Conservation (phyloP, 1,140 invertebrate species). For the Drosophila seguyi region DNA sequence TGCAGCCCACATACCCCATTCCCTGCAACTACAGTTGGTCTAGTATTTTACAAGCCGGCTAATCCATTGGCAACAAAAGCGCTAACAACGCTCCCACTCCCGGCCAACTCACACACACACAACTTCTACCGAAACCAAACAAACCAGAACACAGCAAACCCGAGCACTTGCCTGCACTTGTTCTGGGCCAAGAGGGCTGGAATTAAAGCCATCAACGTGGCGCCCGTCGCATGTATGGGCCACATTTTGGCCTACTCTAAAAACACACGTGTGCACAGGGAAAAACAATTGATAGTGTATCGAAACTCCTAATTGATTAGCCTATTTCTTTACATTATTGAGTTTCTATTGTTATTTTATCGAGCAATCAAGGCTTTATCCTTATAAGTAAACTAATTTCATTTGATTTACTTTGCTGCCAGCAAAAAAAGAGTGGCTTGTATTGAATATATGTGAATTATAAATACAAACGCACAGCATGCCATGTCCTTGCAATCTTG, state of each 20-base stretch:
- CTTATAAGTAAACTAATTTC: background rate
- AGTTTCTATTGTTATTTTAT: background rate
- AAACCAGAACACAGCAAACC: slow-evolving; percentile 35
- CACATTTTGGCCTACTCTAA: slow-evolving; percentile 45
- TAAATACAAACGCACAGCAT: background rate
- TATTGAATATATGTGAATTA: background rate
- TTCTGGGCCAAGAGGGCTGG: slow-evolving; percentile 33
- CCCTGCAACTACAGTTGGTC: slow-evolving; percentile 36
- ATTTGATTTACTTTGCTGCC: slow-evolving; percentile 4
- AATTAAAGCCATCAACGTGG: slow-evolving; percentile 50
- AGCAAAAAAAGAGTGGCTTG: background rate
- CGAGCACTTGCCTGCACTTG: slow-evolving; percentile 52
- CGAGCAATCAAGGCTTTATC: background rate
- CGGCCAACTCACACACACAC: slow-evolving; percentile 6
- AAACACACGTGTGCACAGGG: slow-evolving; percentile 11
- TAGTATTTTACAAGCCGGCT: slow-evolving; percentile 29
- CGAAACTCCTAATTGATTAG: background rate
- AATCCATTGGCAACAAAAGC: slow-evolving; percentile 48
- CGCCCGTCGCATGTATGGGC: slow-evolving; percentile 45
- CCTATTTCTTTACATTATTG: background rate
- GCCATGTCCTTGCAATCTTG: background rate
- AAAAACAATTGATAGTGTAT: slow-evolving; percentile 3
- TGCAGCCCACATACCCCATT: slow-evolving; percentile 18
- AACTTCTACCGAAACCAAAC: slow-evolving; percentile 34
- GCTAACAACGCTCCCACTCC: slow-evolving; percentile 27